phyloP scores from a whole-genome alignment of 2,113 vertebrate genomes.

The Tretioscincus oriximinensis region DNA sequence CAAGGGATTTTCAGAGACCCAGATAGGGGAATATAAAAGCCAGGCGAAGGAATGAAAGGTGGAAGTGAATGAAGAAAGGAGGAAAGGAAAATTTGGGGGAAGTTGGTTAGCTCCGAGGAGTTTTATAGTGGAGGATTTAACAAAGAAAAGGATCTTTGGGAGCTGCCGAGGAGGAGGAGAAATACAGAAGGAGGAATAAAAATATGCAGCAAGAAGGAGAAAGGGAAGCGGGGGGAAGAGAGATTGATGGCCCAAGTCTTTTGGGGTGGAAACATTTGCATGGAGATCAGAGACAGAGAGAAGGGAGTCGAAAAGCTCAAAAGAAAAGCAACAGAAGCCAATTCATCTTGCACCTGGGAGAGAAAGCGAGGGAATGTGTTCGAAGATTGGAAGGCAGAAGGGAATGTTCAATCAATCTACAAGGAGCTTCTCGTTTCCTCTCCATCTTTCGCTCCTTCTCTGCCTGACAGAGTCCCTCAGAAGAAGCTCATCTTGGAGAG shows the following conservation, averaged over 20 bases:
- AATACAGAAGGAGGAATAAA: neutral
- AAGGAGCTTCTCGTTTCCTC: no score
- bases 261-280: neutral
- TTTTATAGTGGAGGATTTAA: neutral
- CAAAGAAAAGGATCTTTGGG: neutral
- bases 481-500: no score
- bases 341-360: no score
- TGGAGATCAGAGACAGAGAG: neutral
- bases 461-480: no score
- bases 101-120: neutral
- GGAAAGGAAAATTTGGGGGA: no score
- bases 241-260: neutral
- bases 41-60: conserved; percentile 9
- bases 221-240: no score
- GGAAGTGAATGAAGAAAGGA: neutral
- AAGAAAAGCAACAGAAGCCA: no score
- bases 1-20: neutral
- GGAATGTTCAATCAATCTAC: no score
- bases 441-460: no score
- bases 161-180: neutral
- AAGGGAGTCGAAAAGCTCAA: no score
- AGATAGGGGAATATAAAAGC: neutral
- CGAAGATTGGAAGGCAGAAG: no score
- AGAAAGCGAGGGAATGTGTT: no score
- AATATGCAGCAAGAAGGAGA: neutral